Base-by-base conservation (phyloP, 35 echinoderm and acorn worm genomes). In the Amphiura filiformis region DNA sequence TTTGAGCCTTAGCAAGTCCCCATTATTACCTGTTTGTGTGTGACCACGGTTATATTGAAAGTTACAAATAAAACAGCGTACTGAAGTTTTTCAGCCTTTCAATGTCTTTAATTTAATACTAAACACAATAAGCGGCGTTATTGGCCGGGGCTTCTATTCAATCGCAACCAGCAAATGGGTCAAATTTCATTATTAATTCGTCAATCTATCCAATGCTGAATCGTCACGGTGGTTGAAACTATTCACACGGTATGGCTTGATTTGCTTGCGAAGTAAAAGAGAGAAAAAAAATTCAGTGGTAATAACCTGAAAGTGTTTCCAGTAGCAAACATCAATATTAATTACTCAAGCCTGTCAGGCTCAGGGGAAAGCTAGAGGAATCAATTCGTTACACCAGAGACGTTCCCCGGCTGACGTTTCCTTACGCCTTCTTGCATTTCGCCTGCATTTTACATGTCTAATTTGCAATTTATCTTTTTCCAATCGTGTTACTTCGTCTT, bases 401-500 rank as follows among this genome's bases (percentile, higher is more conserved):
- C 2, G 28, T 30, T 5, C 15, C 7, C 61, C 15, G 61, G 61
- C 61, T 70, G 61, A 70, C 61, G 61, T 70, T 70, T 70, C 61
- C 61, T 70, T 13, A 70, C 61, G 61, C 61, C 61, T 70, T 70
- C 61, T 70, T 70, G 61, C 61, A 70, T 70, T 70, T 70, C 61
- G 7, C 11, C 61, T 70, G 61, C 61, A 70, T 70, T 70, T 70
- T 70, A 23, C 61, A 70, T 70, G 61, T 70, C 61, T 70, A 70
- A 70, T 70, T 70, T 70, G 61, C 61, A 70, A 70, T 70, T 70
- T 70, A 70, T 70, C 61, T 70, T 70, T 52, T 70, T 30, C 15
- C 61, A 70, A 70, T 70, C 61, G 61, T 70, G 61, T 70, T 70
- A 70, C 61, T n/a, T 70, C 61, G 61, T 70, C 61, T 70, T 70